Percentiles rank a stretch among this genome's conserved stretches.
These are phyloP conservation scores for Sphyrna mokarran DNA, from an alignment of 2,113 vertebrate species.

Conservation along the genomic window DNA sequence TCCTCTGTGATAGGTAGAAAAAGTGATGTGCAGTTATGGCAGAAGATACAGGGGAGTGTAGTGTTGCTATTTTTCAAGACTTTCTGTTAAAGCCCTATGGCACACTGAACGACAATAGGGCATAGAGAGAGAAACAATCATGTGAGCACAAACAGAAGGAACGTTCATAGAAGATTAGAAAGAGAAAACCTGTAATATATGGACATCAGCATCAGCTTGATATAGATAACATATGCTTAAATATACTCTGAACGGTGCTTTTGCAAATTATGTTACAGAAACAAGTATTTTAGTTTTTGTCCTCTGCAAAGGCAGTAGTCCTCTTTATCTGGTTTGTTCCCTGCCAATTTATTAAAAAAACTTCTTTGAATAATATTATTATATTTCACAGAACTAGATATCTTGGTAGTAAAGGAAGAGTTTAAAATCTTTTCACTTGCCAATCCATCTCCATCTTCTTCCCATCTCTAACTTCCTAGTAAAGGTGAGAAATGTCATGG, in stretches of 20 bases:
- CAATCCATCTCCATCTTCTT: background rate
- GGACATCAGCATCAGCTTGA: background rate
- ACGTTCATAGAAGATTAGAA: background rate
- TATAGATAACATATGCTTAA: background rate
- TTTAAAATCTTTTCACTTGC: background rate
- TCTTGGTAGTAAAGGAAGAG: background rate
- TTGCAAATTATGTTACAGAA: background rate
- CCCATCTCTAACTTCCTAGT: background rate
- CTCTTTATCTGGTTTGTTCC: background rate
- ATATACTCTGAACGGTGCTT: background rate
- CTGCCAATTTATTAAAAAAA: background rate
- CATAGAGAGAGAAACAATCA: background rate
- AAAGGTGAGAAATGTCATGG: background rate
- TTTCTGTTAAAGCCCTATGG: background rate
- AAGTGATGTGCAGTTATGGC: no score
- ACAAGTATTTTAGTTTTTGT: background rate
- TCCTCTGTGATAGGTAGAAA: background rate
- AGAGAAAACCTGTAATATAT: background rate
- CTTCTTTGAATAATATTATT: no score
- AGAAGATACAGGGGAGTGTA: background rate
- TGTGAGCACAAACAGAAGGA: background rate
- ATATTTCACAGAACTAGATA: background rate
- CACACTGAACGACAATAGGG: no score
- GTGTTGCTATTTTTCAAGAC: background rate
- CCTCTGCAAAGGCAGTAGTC: background rate